Evolutionary conservation across 2,888 invertebrate species (phyloP).

Genomic region (Scaptomyza reducta): DNA sequence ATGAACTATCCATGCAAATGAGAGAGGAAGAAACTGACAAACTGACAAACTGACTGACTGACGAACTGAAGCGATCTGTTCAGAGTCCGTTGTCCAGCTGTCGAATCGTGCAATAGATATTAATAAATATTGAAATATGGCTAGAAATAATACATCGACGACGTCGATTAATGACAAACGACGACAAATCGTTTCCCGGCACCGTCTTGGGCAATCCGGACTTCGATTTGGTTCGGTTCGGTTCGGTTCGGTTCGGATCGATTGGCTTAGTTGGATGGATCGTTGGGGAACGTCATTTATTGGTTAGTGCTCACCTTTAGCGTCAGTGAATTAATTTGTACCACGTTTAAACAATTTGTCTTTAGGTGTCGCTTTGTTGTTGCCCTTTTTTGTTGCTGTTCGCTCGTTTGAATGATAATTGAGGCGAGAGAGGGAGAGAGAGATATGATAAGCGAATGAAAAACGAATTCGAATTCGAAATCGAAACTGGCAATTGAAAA

Average conservation of each 20-base stretch:
- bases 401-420: constrained; percentile 52
- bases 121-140: constrained; percentile 59
- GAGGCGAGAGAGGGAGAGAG: constrained; percentile 11
- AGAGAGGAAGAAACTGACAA: background rate
- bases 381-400: no score
- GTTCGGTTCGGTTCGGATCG: constrained; percentile 19
- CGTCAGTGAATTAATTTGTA: constrained; percentile 56
- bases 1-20: constrained; percentile 26
- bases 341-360: constrained; percentile 59
- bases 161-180: constrained; percentile 67
- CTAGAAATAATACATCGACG: constrained; percentile 30
- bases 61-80: background rate
- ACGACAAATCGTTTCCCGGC: constrained; percentile 60
- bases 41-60: background rate
- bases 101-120: constrained; percentile 58
- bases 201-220: constrained; percentile 57
- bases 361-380: constrained; percentile 1
- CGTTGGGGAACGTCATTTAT: constrained; percentile 41
- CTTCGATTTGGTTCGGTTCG: background rate
- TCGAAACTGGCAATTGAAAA: constrained; percentile 20
- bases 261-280: constrained; percentile 34
- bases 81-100: constrained; percentile 35
- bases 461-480: constrained; percentile 30
- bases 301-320: constrained; percentile 51
- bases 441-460: constrained; percentile 43